These are phyloP conservation scores for Diarsia dahlii DNA, from an alignment of 2,888 invertebrate genomes.

Conservation along the genomic window DNA sequence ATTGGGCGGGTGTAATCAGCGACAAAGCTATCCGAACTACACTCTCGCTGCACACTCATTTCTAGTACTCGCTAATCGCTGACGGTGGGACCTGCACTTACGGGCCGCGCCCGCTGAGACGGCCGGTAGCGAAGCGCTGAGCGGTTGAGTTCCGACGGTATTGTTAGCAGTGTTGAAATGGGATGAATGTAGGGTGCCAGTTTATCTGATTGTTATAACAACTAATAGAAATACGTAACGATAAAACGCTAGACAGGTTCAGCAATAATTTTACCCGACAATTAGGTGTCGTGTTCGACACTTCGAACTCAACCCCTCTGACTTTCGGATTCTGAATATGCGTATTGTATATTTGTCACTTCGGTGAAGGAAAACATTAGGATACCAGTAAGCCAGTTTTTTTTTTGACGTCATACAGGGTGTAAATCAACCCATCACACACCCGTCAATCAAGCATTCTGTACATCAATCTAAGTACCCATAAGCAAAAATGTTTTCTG, in stretches of 20 bases:
- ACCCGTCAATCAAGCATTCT: too few species aligned
- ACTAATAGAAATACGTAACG: background rate
- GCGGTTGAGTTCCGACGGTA: slow-evolving; percentile 27
- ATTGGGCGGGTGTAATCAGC: background rate
- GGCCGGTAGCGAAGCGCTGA: slow-evolving; percentile 15
- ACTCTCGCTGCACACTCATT: background rate
- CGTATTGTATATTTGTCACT: too few species aligned
- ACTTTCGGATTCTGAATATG: too few species aligned
- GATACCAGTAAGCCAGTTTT: too few species aligned
- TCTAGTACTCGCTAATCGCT: background rate
- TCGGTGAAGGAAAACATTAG: too few species aligned
- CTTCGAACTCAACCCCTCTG: too few species aligned
- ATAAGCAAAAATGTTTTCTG: too few species aligned
- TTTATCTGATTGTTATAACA: slow-evolving; percentile 12
- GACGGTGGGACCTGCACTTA: background rate
- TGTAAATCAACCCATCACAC: too few species aligned
- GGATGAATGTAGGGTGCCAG: slow-evolving; percentile 8
- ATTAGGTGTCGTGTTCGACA: too few species aligned
- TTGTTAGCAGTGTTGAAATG: slow-evolving; percentile 17
- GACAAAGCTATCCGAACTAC: background rate
- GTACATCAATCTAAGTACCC: too few species aligned
- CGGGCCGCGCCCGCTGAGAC: background rate
- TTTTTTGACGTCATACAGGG: too few species aligned
- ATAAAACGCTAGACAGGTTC: background rate
- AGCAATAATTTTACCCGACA: background rate